These are phyloP conservation scores for Saimiri boliviensis DNA, from an alignment of 2,113 vertebrate genomes.

Conservation along the genomic window DNA sequence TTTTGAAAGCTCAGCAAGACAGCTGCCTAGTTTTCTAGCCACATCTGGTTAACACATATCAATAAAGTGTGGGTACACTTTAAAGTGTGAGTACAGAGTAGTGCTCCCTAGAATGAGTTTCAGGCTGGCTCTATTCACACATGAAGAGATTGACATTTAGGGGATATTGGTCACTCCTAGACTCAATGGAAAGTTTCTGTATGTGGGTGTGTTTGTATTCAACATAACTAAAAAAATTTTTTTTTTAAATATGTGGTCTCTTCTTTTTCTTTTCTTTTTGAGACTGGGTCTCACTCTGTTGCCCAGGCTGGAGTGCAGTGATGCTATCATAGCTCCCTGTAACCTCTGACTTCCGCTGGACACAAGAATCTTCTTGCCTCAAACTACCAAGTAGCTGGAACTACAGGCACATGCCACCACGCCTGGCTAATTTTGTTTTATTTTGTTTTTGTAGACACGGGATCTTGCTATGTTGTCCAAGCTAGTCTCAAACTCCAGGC, in stretches of 20 bases:
- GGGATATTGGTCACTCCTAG: neutral
- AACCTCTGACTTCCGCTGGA: neutral
- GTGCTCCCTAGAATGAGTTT: neutral
- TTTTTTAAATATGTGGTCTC: neutral
- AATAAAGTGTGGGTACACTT: neutral
- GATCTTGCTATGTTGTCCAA: neutral
- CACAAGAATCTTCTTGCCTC: neutral
- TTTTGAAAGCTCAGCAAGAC: slow-evolving; percentile 62
- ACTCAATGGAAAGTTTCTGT: neutral
- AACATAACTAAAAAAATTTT: neutral
- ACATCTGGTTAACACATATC: slow-evolving; percentile 49
- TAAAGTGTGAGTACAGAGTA: neutral
- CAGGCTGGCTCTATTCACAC: neutral
- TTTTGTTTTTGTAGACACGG: neutral
- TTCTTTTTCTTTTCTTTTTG: neutral
- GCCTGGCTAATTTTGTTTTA: neutral
- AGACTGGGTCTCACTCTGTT: neutral
- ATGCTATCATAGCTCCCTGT: neutral
- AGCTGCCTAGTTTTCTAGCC: slow-evolving; percentile 48
- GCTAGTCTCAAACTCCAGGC: neutral
- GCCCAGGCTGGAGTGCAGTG: neutral
- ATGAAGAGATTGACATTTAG: slow-evolving; percentile 31
- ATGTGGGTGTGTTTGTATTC: neutral
- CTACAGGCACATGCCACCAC: neutral
- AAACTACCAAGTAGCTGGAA: neutral